phyloP scores from a whole-genome alignment of 2,888 invertebrate species.

The Dynastes hyllus region DNA sequence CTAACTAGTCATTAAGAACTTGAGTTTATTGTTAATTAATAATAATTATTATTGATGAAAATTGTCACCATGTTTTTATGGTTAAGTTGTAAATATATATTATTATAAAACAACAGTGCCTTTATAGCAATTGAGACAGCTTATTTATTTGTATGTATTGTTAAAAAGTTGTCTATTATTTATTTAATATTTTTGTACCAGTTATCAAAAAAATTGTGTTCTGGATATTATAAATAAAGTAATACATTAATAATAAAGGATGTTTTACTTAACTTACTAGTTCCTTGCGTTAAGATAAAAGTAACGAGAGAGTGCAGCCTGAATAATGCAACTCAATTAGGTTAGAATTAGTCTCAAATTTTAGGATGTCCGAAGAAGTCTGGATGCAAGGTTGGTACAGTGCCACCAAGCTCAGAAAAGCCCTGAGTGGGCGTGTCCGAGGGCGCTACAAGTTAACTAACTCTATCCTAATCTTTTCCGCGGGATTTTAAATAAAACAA shows the following conservation, averaged over 20 bases:
- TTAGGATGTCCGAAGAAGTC: no score
- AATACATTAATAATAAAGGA: conserved; percentile 53
- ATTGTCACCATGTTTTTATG: conserved; percentile 50
- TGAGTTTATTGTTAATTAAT: conserved; percentile 54
- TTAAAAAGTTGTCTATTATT: conserved; percentile 53
- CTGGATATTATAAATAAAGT: conserved; percentile 53
- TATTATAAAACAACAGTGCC: conserved; percentile 57
- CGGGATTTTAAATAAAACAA: no score
- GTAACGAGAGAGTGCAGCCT: no score
- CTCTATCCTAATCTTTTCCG: no score
- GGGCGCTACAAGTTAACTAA: no score
- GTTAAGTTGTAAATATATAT: conserved; percentile 50
- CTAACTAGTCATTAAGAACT: conserved; percentile 56
- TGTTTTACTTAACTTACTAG: conserved; percentile 51
- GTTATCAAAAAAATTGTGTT: conserved; percentile 49
- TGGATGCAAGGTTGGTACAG: no score
- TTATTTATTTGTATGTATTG: conserved; percentile 58
- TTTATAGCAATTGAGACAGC: conserved; percentile 56
- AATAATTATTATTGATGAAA: conserved; percentile 52
- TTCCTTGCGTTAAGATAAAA: no score
- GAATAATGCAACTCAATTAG: no score
- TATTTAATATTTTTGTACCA: conserved; percentile 52
- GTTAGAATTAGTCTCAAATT: no score
- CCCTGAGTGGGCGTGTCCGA: no score
- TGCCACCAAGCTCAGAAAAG: no score